Percentiles rank a stretch among this genome's conserved stretches.
Conservation (phyloP, 2,113 vertebrate species). For the Tiliqua scincoides region DNA sequence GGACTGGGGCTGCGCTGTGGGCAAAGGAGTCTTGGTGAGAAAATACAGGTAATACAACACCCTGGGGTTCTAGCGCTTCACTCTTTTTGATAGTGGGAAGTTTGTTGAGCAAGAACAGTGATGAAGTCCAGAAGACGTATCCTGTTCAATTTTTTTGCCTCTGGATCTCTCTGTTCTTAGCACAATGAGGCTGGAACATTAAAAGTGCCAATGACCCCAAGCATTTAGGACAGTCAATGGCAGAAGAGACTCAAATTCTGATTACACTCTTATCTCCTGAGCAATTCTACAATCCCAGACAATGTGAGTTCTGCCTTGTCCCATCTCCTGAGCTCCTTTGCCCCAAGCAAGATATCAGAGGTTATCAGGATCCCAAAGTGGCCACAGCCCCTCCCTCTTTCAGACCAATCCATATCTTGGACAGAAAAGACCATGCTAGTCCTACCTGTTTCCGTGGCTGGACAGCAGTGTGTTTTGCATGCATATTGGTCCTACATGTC, state of each 20-base stretch:
- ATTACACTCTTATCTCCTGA: neutral
- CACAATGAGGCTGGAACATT: neutral
- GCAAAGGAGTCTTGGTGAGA: neutral
- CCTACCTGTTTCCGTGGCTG: constrained; percentile 17
- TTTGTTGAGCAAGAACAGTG: neutral
- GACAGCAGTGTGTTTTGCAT: neutral
- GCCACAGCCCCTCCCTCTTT: neutral
- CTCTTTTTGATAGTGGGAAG: neutral
- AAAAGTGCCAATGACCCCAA: no score
- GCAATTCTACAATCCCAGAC: neutral
- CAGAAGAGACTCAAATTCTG: neutral
- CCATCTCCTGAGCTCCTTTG: neutral
- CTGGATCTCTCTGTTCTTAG: neutral
- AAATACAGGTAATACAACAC: neutral
- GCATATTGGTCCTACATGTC: neutral
- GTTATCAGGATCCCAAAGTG: neutral
- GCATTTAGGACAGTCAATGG: neutral
- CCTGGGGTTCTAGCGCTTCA: neutral
- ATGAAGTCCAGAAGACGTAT: neutral
- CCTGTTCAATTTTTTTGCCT: neutral
- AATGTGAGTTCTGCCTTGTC: no score
- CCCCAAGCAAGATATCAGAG: neutral
- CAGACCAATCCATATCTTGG: neutral
- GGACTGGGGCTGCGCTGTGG: neutral
- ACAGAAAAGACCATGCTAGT: neutral